phyloP scores from a whole-genome alignment of 2,797 vertebrate genomes.

The Moxostoma hubbsi region DNA sequence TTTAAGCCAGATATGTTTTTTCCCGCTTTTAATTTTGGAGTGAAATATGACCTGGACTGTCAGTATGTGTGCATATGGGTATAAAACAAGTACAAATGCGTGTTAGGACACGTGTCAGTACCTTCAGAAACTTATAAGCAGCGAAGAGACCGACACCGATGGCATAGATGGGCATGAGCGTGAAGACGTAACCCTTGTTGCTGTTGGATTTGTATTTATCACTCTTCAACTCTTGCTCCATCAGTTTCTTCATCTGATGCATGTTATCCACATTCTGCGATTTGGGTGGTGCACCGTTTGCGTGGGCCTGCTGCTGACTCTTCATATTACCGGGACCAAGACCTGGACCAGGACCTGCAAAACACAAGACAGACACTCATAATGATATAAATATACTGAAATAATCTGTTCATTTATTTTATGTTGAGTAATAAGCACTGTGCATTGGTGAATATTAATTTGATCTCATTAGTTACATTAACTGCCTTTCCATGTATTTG shows the following conservation, averaged over 20 bases:
- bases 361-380: slow-evolving; percentile 19
- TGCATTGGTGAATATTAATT: not conserved
- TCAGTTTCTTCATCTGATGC: slow-evolving; percentile 86
- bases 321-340: slow-evolving; percentile 53
- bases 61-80: too few relatives aligned
- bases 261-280: slow-evolving; percentile 74
- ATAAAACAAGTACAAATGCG: not conserved
- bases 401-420: not conserved
- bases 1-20: too few relatives aligned
- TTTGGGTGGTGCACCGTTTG: slow-evolving; percentile 66
- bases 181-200: slow-evolving; percentile 89
- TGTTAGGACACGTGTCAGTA: slow-evolving; percentile 53
- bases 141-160: slow-evolving; percentile 89
- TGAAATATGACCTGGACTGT: too few relatives aligned
- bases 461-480: too few relatives aligned
- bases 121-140: slow-evolving; percentile 90
- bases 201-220: slow-evolving; percentile 82
- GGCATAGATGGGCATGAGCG: slow-evolving; percentile 89
- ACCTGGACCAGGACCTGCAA: slow-evolving; percentile 62
- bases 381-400: not conserved
- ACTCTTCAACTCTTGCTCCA: slow-evolving; percentile 86
- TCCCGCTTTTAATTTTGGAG: too few relatives aligned
- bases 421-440: not conserved
- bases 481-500: too few relatives aligned
- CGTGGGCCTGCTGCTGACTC: slow-evolving; percentile 65